Conservation (phyloP, 2,797 vertebrate species). For the Parauchenoglanis punctatus region DNA sequence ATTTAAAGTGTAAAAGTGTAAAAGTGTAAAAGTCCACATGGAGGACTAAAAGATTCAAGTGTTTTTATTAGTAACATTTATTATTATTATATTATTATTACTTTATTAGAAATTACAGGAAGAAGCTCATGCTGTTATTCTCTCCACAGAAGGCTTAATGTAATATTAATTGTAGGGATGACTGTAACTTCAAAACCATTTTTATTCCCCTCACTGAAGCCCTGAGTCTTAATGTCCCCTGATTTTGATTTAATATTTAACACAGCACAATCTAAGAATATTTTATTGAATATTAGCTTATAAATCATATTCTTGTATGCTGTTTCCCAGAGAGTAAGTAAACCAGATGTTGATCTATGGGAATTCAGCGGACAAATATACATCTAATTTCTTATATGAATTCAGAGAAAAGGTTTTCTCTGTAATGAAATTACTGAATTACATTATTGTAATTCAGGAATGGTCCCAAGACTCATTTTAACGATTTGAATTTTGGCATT, state of each 20-base stretch:
- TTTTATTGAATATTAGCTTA: background rate
- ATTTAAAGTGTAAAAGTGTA: background rate
- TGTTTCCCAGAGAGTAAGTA: background rate
- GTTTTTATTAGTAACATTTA: background rate
- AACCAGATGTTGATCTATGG: background rate
- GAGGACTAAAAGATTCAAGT: background rate
- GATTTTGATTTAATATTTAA: background rate
- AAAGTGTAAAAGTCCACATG: background rate
- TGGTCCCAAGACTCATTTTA: background rate
- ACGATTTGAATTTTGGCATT: background rate
- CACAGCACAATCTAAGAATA: background rate
- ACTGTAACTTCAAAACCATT: background rate
- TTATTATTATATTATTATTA: too few relatives aligned
- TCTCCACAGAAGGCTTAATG: background rate
- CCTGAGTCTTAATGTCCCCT: background rate
- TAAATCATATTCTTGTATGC: background rate
- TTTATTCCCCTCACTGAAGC: background rate
- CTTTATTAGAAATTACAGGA: background rate
- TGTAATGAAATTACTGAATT: too few relatives aligned
- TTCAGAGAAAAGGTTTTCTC: background rate
- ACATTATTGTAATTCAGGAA: background rate
- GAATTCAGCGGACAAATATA: background rate
- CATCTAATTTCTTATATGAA: background rate
- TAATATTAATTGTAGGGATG: background rate
- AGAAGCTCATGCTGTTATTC: background rate